A percentile compares a stretch with the other conserved stretches of the same genome.
These are phyloP conservation scores for Microctenopoma stevenorrisi DNA, from an alignment of 2,797 vertebrate genomes.

Conservation along the genomic window DNA sequence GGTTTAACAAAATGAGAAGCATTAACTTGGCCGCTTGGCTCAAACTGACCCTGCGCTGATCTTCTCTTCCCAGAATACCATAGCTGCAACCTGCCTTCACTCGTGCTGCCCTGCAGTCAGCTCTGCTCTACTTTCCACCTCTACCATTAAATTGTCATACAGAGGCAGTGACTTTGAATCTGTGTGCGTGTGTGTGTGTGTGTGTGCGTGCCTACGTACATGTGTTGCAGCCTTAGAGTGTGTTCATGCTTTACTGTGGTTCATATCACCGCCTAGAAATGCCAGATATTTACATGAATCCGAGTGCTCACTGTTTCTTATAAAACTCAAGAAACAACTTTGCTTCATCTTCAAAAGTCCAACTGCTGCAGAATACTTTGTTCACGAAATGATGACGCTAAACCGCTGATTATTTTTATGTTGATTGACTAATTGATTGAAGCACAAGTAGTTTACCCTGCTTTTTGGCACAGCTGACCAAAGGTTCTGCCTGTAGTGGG, in stretches of 20 bases:
- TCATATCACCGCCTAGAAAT: not conserved
- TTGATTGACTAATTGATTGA: not conserved
- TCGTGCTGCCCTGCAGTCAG: slow-evolving; percentile 70
- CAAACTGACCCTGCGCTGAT: slow-evolving; percentile 62
- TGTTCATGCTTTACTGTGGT: not conserved
- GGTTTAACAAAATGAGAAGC: slow-evolving; percentile 63
- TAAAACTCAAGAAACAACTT: too few species aligned
- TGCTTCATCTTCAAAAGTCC: not conserved
- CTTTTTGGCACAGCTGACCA: too few species aligned
- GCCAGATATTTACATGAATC: not conserved
- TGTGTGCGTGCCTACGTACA: not conserved
- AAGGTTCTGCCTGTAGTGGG: too few species aligned
- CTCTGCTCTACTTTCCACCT: slow-evolving; percentile 81
- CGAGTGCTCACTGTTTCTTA: not conserved
- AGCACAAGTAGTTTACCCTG: not conserved
- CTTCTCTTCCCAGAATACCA: slow-evolving; percentile 43
- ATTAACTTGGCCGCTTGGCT: slow-evolving; percentile 54
- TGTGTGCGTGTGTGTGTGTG: slow-evolving; percentile 17
- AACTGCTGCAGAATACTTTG: not conserved
- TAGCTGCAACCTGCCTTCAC: slow-evolving; percentile 61
- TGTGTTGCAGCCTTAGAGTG: not conserved
- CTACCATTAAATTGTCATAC: slow-evolving; percentile 63
- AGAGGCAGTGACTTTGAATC: slow-evolving; percentile 50
- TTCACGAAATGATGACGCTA: not conserved
- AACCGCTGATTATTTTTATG: not conserved